Evolutionary conservation across 2,888 invertebrate species (phyloP).

Genomic region (Pyrrhia umbra): DNA sequence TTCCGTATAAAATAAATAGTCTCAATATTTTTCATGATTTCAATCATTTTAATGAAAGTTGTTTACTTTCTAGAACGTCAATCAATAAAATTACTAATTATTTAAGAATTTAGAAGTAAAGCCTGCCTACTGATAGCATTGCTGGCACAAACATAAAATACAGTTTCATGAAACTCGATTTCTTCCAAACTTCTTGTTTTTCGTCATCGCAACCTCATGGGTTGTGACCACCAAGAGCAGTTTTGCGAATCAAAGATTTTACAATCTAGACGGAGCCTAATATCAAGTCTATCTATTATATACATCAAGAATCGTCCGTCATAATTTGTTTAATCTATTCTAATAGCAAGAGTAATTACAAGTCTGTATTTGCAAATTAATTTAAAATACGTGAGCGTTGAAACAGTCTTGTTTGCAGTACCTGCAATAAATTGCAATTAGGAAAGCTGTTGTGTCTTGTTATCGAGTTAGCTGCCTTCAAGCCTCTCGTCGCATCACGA

Average conservation of each 20-base stretch:
- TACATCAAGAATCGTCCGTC: not conserved
- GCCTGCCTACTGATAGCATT: no score
- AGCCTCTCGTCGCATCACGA: constrained; percentile 76
- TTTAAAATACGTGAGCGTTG: constrained; percentile 89
- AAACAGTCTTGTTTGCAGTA: constrained; percentile 88
- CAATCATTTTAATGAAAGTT: constrained; percentile 20
- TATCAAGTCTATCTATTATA: no score
- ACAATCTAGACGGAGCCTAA: no score
- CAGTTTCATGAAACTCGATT: not conserved
- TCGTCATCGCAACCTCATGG: no score
- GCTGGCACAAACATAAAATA: not conserved
- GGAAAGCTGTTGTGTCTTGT: constrained; percentile 89
- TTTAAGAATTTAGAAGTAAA: no score
- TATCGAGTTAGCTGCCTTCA: constrained; percentile 88
- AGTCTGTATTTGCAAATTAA: constrained; percentile 86
- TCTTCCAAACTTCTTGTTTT: no score
- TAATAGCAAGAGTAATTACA: constrained; percentile 75
- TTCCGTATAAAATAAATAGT: constrained; percentile 9
- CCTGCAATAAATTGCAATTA: constrained; percentile 91
- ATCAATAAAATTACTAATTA: not conserved
- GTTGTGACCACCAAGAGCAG: no score
- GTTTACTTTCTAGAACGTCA: not conserved
- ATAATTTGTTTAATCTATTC: constrained; percentile 56
- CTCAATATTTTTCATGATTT: constrained; percentile 11
- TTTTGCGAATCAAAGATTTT: no score